These are phyloP conservation scores for Microcebus tavaratra DNA, from an alignment of 2,113 vertebrate species.

Conservation along the genomic window DNA sequence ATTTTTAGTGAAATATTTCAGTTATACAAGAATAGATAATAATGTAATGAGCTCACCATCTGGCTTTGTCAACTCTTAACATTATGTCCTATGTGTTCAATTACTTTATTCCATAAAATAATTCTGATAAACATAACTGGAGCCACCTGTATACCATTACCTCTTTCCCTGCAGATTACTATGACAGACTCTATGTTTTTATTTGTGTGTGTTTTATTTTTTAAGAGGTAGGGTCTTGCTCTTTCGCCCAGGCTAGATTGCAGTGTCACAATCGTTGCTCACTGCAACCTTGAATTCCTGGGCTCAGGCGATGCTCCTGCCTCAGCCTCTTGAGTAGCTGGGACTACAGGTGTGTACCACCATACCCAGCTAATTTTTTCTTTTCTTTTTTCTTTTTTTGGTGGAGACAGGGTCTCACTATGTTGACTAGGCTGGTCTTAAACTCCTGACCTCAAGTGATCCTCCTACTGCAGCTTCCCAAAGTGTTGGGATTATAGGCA, in stretches of 20 bases:
- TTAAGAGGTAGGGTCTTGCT: not conserved
- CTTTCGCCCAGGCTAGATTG: not conserved
- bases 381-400: too few species aligned
- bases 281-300: not conserved
- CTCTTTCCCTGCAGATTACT: not conserved
- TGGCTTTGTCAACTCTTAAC: not conserved
- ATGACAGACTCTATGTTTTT: not conserved
- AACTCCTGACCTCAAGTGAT: too few species aligned
- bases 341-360: too few species aligned
- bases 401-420: too few species aligned
- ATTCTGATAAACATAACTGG: not conserved
- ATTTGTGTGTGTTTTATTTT: not conserved
- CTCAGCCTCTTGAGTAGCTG: too few species aligned
- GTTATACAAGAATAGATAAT: not conserved
- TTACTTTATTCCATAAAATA: not conserved
- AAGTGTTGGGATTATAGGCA: too few species aligned
- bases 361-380: too few species aligned
- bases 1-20: constrained; percentile 44
- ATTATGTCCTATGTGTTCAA: not conserved
- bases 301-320: too few species aligned
- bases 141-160: not conserved
- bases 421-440: too few species aligned
- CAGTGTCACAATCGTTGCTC: not conserved
- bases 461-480: too few species aligned
- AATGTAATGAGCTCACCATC: not conserved